A percentile compares a stretch with the other conserved stretches of the same genome.
phyloP scores from a whole-genome alignment of 2,113 vertebrate species.

The Pseudois nayaur region DNA sequence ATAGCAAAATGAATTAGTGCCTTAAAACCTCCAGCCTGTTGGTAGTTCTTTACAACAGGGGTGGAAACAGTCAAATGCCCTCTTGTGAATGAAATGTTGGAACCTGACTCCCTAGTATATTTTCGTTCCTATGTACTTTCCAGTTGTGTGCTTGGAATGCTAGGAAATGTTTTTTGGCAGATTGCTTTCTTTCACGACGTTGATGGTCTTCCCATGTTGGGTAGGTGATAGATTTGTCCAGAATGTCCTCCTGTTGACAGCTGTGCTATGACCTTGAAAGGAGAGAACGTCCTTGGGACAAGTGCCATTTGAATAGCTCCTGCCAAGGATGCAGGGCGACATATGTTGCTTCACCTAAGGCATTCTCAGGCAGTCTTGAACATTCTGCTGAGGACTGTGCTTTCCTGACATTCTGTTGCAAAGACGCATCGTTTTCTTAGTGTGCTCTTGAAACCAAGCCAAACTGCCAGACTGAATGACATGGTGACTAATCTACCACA shows the following conservation, averaged over 20 bases:
- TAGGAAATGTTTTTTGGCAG: neutral
- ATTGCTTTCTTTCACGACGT: neutral
- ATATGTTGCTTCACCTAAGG: neutral
- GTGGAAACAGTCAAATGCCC: neutral
- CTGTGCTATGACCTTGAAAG: conserved; percentile 4
- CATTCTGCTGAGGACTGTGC: neutral
- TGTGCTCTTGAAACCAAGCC: neutral
- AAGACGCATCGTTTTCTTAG: neutral
- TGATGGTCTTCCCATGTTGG: neutral
- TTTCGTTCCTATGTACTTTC: neutral
- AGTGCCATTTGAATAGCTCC: neutral
- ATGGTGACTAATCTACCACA: neutral
- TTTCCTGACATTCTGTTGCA: conserved; percentile 17
- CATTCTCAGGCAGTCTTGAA: neutral
- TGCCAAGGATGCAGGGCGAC: neutral
- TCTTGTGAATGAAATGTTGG: neutral
- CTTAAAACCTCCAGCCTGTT: neutral
- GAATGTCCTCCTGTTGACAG: neutral
- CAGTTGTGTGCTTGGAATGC: neutral
- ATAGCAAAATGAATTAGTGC: neutral
- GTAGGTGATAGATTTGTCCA: neutral
- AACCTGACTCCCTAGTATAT: accelerated
- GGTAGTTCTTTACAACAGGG: neutral
- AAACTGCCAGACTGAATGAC: conserved; percentile 17
- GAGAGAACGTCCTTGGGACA: neutral